A percentile compares a stretch with the other conserved stretches of the same genome.
phyloP scores from a whole-genome alignment of 2,797 vertebrate genomes.

The Loris lydekkerianus region DNA sequence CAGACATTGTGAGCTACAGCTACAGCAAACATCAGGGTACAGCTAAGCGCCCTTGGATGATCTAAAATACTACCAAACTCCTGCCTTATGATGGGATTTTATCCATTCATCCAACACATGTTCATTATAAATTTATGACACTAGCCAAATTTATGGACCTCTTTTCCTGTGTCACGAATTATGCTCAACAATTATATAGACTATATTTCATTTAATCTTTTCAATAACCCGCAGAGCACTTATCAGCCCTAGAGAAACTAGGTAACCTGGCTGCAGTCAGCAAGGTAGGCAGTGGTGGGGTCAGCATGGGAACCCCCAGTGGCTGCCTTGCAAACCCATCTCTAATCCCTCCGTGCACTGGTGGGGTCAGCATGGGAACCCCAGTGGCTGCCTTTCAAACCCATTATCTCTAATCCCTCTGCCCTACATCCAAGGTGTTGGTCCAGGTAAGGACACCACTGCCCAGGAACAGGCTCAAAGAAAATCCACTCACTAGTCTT shows the following conservation, averaged over 20 bases:
- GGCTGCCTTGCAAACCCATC: no score
- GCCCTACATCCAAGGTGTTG: neutral
- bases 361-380: fast-evolving
- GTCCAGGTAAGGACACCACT: neutral
- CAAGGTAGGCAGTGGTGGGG: neutral
- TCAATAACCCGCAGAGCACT: no score
- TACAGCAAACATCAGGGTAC: no score
- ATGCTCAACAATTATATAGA: neutral
- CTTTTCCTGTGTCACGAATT: neutral
- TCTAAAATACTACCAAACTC: neutral
- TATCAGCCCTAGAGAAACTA: neutral
- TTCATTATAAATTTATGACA: neutral
- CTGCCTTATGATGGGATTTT: neutral
- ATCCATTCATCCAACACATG: neutral
- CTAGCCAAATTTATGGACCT: neutral
- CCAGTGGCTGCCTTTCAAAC: neutral
- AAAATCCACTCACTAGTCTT: neutral
- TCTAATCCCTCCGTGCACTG: no score
- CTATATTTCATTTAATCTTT: neutral
- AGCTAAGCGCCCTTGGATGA: neutral
- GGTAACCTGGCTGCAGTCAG: neutral
- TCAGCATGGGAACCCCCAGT: no score
- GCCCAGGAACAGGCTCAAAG: neutral
- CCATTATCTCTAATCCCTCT: no score
- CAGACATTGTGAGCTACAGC: neutral